Percentiles rank a stretch among this genome's conserved stretches.
Evolutionary conservation across 1,140 invertebrate genomes (phyloP).

Genomic region (Drosophila pseudoananassae): DNA sequence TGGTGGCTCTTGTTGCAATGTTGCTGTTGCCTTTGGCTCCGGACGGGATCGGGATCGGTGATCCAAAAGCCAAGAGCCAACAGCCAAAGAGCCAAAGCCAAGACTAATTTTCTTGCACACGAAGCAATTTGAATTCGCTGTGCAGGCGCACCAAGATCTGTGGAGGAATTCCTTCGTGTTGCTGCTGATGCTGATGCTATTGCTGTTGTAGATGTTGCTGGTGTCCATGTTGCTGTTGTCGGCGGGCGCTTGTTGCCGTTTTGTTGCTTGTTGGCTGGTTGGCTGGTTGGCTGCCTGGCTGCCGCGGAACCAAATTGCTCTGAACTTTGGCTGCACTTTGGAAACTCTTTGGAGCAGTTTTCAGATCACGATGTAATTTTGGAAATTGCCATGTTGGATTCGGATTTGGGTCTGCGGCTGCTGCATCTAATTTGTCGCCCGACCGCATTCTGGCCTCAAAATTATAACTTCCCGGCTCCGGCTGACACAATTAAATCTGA

Average conservation of each 20-base stretch:
- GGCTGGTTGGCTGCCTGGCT: constrained; percentile 42
- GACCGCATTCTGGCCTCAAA: constrained; percentile 20
- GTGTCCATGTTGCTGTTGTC: constrained; percentile 33
- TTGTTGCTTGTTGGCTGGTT: constrained; percentile 5
- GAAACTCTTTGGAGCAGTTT: constrained; percentile 70
- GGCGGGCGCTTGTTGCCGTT: constrained; percentile 68
- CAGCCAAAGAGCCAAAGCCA: constrained; percentile 34
- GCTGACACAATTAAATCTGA: constrained; percentile 69
- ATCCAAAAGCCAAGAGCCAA: constrained; percentile 21
- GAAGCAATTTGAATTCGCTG: constrained; percentile 80
- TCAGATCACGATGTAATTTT: constrained; percentile 84
- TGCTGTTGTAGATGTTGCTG: constrained; percentile 38
- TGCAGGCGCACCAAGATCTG: constrained; percentile 64
- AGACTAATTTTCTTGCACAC: constrained; percentile 84
- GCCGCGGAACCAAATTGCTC: constrained; percentile 73
- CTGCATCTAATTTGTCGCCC: constrained; percentile 69
- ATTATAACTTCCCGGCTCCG: constrained; percentile 67
- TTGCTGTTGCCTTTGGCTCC: constrained; percentile 12
- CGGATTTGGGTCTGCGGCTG: constrained; percentile 32
- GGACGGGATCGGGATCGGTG: constrained; percentile 45
- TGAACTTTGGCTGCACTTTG: constrained; percentile 82
- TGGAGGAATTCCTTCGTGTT: constrained; percentile 62
- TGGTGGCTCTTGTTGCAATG: constrained; percentile 33
- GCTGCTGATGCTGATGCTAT: constrained; percentile 22
- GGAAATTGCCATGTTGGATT: constrained; percentile 80